Percentiles rank a stretch among this genome's conserved stretches.
These are phyloP conservation scores for Trachemys scripta DNA, from an alignment of 2,113 vertebrate species.

Conservation along the genomic window DNA sequence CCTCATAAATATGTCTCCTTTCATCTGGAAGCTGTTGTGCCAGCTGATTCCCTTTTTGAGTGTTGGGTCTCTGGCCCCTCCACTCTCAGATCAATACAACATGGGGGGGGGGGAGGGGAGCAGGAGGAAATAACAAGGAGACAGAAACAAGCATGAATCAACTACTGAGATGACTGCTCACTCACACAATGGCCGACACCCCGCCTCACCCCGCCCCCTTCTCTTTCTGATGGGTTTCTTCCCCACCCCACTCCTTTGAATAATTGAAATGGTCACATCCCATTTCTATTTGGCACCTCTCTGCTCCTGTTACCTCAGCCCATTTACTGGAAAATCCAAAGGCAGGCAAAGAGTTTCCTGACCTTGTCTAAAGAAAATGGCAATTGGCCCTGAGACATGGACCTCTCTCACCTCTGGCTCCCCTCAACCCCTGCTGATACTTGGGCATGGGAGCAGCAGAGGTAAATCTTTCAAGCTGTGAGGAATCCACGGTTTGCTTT, in stretches of 20 bases:
- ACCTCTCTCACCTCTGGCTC: slow-evolving; percentile 64
- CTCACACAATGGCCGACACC: not conserved
- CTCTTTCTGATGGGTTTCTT: not conserved
- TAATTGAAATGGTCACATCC: accelerated
- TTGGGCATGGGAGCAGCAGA: slow-evolving; percentile 27
- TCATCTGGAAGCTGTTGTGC: not conserved
- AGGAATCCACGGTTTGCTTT: slow-evolving; percentile 35
- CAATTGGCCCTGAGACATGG: not conserved
- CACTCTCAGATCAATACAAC: not conserved
- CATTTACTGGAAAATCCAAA: not conserved
- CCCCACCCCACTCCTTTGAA: accelerated
- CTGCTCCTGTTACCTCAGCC: not conserved
- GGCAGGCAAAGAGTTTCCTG: slow-evolving; percentile 47
- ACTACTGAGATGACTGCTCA: not conserved
- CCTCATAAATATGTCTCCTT: not conserved
- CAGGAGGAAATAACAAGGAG: not conserved
- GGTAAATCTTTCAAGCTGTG: slow-evolving; percentile 68
- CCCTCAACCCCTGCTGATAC: slow-evolving; percentile 1
- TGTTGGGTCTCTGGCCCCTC: not conserved
- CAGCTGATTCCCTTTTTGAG: not conserved
- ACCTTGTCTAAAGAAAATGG: not conserved
- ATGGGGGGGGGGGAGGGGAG: not conserved
- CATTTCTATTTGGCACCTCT: not conserved
- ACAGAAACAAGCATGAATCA: not conserved
- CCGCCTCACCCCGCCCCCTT: accelerated